Evolutionary conservation across 1,140 invertebrate species (phyloP), one percentile per base, ranked within the genome.

Genomic region (Drosophila lacteicornis): DNA sequence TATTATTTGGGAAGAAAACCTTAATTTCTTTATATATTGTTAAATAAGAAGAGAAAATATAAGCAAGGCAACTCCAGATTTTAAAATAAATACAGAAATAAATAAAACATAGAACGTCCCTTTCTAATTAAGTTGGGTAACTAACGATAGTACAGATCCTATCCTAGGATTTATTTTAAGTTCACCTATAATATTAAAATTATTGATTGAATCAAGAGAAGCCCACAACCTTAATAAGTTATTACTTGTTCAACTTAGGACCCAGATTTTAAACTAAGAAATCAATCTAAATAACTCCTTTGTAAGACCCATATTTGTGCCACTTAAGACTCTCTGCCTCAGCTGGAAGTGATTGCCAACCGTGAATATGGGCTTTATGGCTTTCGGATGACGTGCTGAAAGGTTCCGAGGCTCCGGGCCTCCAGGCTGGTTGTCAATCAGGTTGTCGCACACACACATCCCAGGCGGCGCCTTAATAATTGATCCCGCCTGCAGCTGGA

Each of bases 391-490:
- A 70, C 17, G 63, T 68, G 67, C 63, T 70, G 63, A 70, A 46
- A 47, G 63, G 63, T 33, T 43, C 22, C 13, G 49, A 38, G 49
- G 49, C 45, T 55, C 33, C 19, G 15, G 33, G 53, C 19, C 45
- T 56, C 36, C 36, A 25, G 19, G 53, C 36, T 47, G 63, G 63
- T 47, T 70, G 67, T 70, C 67, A 70, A 70, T 70, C 67, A 70
- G 67, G 67, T 56, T 70, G 67, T 70, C 67, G 42, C 49, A 46
- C 49, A 69, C 22, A 19, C 56, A 77, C 61, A 77, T 46, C 40
- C 49, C 49, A 19, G 46, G 63, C 67, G 73, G 70, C 73, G 75
- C 71, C 82, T 87, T 77, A 88, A 87, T 87, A 87, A 87, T 86
- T 86, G 80, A 86, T 86, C 75, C 67, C 69, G 74, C 75, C 46